Evolutionary conservation across 2,888 invertebrate species (phyloP).

Genomic region (Pheosia tremula): DNA sequence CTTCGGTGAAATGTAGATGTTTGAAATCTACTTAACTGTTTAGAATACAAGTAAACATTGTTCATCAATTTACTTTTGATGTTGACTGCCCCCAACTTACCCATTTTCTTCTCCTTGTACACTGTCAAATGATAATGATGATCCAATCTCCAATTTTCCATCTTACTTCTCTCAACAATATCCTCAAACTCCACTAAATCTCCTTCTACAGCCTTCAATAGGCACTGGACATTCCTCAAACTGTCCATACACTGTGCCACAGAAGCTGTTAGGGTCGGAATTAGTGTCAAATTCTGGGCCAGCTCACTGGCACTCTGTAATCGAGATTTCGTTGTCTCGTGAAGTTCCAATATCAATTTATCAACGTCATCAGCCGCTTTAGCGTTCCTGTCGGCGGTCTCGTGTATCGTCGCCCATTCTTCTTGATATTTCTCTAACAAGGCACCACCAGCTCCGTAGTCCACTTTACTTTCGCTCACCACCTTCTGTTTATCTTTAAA

Average conservation of each 20-base stretch:
- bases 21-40: too few relatives aligned
- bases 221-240: conserved; percentile 80
- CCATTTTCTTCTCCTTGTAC: conserved; percentile 89
- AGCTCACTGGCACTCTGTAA: conserved; percentile 68
- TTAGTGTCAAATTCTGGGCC: conserved; percentile 61
- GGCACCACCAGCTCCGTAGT: conserved; percentile 87
- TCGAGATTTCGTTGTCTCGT: conserved; percentile 58
- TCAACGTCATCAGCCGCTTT: conserved; percentile 83
- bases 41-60: too few relatives aligned
- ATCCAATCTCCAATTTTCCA: conserved; percentile 88
- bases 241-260: conserved; percentile 81
- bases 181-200: conserved; percentile 87
- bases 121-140: conserved; percentile 89
- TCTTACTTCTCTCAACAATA: conserved; percentile 87
- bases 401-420: conserved; percentile 89
- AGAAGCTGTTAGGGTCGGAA: conserved; percentile 69
- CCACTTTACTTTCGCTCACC: conserved; percentile 64
- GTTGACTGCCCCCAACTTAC: conserved; percentile 60
- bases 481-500: conserved; percentile 73
- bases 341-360: conserved; percentile 65
- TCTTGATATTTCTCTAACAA: conserved; percentile 88
- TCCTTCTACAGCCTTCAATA: conserved; percentile 86
- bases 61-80: too few relatives aligned
- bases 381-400: conserved; percentile 88
- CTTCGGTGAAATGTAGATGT: too few relatives aligned